Conservation (phyloP, 1,140 invertebrate genomes). For the Globodera rostochiensis region DNA sequence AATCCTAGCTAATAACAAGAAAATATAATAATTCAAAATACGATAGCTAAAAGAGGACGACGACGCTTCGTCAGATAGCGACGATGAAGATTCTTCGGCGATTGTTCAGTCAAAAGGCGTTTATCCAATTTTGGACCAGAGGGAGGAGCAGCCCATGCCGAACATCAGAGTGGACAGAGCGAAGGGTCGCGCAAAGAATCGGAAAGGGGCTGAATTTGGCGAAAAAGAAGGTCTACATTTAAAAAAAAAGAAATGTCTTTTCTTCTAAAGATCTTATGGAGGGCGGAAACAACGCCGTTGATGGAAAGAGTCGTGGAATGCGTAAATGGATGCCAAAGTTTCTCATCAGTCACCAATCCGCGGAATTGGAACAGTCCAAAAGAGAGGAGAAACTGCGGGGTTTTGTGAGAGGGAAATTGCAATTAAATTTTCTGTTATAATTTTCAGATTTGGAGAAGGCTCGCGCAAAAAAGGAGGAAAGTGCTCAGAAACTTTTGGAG, state of each 20-base stretch:
- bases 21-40: neutral
- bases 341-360: neutral
- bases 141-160: slow-evolving; percentile 39
- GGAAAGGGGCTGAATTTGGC: neutral
- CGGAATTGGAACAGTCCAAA: neutral
- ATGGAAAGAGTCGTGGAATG: neutral
- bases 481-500: slow-evolving; percentile 10
- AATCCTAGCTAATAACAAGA: neutral
- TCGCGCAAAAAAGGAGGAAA: slow-evolving; percentile 7
- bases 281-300: neutral
- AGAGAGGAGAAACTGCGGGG: neutral
- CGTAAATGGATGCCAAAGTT: neutral
- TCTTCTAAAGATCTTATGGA: neutral
- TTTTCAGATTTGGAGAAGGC: neutral
- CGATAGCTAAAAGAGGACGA: neutral
- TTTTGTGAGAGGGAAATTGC: neutral
- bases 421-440: neutral
- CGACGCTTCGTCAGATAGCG: slow-evolving; percentile 6
- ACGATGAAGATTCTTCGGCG: neutral
- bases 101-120: slow-evolving; percentile 8
- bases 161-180: slow-evolving; percentile 34
- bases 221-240: neutral
- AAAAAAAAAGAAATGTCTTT: neutral
- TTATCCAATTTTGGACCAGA: slow-evolving; percentile 10
- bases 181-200: slow-evolving; percentile 1